Evolutionary conservation across 2,888 invertebrate genomes (phyloP).

Genomic region (Drymonia ruficornis): DNA sequence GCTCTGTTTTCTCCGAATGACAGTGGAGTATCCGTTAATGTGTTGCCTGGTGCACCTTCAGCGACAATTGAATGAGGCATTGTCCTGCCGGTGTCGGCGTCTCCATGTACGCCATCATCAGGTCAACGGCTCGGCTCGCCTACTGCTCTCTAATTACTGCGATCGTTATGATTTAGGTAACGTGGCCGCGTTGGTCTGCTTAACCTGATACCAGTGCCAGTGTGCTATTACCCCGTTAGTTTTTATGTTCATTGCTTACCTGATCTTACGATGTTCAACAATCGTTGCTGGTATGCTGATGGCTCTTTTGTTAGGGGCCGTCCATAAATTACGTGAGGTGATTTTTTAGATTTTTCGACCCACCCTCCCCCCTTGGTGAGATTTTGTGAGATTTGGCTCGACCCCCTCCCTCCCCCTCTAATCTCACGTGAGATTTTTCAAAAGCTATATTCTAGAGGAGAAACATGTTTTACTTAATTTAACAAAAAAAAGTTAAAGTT

Average conservation of each 20-base stretch:
- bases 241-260: conserved; percentile 35
- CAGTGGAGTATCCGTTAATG: conserved; percentile 28
- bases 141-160: conserved; percentile 44
- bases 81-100: conserved; percentile 44
- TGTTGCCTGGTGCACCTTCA: conserved; percentile 29
- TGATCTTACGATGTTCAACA: conserved; percentile 23
- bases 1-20: conserved; percentile 29
- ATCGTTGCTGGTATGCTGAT: conserved; percentile 12
- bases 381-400: too few relatives aligned
- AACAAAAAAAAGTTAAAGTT: too few relatives aligned
- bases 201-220: conserved; percentile 19
- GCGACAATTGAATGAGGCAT: conserved; percentile 52
- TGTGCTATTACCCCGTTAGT: conserved; percentile 32
- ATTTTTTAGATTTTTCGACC: too few relatives aligned
- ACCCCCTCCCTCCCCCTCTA: too few relatives aligned
- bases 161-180: conserved; percentile 58
- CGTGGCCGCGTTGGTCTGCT: conserved; percentile 32
- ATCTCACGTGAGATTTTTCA: too few relatives aligned
- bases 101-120: conserved; percentile 30
- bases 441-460: too few relatives aligned
- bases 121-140: conserved; percentile 38
- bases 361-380: too few relatives aligned
- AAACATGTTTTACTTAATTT: too few relatives aligned
- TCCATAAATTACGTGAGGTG: too few relatives aligned
- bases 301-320: background rate